Evolutionary conservation across 23 tunicate species (phyloP), one percentile per base, ranked within the genome.

Genomic region (Corella eumyota): DNA sequence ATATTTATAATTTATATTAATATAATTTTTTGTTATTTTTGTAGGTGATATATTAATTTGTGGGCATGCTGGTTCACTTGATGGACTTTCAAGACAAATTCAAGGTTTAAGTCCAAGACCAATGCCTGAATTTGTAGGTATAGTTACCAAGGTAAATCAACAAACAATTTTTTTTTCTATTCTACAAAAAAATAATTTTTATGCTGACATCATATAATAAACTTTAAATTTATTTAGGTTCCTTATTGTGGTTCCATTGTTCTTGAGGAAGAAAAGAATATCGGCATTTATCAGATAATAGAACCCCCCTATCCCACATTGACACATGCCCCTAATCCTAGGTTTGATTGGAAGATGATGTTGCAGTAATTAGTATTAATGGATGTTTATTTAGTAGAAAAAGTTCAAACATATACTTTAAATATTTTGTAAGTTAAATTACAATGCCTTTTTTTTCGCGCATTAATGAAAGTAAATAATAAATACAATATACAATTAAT

Each of bases 191-290:
- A 9, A 15, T 11, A 40, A 40, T 40, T 9, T 15, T 15, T 40
- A 40, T 40, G 48, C 11, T 40, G 15, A 40, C 48, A 40, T n/a
- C n/a, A n/a, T n/a, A n/a, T n/a, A n/a, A n/a, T n/a, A n/a, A n/a
- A n/a, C n/a, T n/a, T n/a, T n/a, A n/a, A n/a, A n/a, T 52, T 19
- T 30, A 17, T 73, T 27, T 69, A 87, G 96, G 67, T 87, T 25
- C 87, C 96, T 3, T 87, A 87, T 67, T 87, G 96, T 66, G 96
- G 83, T 6, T 78, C 96, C 11, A 32, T 88, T 4, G 96, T 87
- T 2, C 47, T 87, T 0, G 96, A 87, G 61, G 87, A 87, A 56
- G 45, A 38, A 36, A 52, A 70, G 6, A 75, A 85, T 4, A 2
- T 50, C 20, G 79, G 74, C 6, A 54, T 76, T 25, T 85, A 85